These are phyloP conservation scores for Cyaniris semiargus DNA, from an alignment of 2,888 invertebrate species.

Conservation along the genomic window DNA sequence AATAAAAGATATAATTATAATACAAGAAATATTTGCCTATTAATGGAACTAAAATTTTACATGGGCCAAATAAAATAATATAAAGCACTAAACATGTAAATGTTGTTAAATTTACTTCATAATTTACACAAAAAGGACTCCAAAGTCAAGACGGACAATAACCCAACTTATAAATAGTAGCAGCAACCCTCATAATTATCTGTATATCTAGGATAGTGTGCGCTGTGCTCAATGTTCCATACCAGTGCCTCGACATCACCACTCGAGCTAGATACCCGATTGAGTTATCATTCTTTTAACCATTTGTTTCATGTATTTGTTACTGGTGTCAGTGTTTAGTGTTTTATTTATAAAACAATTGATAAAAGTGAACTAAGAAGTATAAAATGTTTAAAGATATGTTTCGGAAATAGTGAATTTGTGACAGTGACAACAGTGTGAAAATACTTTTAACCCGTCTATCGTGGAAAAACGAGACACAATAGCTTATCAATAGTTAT, in stretches of 20 bases:
- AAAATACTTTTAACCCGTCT: not conserved
- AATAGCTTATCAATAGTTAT: too few species aligned
- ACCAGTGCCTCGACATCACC: conserved; percentile 68
- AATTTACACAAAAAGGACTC: conserved; percentile 18
- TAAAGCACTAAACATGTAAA: not conserved
- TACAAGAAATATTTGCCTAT: too few species aligned
- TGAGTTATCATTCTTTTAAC: conserved; percentile 37
- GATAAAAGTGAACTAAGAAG: not conserved
- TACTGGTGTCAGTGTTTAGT: not conserved
- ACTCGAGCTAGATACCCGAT: conserved; percentile 58
- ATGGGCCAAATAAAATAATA: not conserved
- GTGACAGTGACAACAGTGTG: not conserved
- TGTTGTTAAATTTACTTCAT: not conserved
- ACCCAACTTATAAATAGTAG: conserved; percentile 28
- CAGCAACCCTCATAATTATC: conserved; percentile 39
- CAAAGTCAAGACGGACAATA: conserved; percentile 22
- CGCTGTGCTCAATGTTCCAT: conserved; percentile 74
- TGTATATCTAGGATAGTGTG: conserved; percentile 48
- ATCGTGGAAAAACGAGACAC: too few species aligned
- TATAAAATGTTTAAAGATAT: not conserved
- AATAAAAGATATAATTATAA: too few species aligned
- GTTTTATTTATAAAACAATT: not conserved
- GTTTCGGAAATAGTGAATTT: not conserved
- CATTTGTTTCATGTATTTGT: conserved; percentile 6
- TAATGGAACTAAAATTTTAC: too few species aligned